A percentile compares a stretch with the other conserved stretches of the same genome.
phyloP scores from a whole-genome alignment of 2,113 vertebrate genomes.

The Indicator indicator region DNA sequence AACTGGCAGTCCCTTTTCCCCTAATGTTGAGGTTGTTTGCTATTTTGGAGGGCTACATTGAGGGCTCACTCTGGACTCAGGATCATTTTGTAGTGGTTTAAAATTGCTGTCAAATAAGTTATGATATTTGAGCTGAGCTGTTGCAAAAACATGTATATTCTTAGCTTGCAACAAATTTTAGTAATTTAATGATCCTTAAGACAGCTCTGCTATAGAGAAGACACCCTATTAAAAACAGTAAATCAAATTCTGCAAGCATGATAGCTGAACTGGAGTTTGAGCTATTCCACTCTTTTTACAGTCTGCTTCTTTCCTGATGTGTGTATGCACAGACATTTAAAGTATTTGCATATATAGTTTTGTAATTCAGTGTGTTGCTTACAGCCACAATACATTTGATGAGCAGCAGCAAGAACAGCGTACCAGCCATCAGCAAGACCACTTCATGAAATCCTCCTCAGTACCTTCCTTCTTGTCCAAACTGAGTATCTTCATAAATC shows the following conservation, averaged over 20 bases:
- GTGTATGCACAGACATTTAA: not conserved
- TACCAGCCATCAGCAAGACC: constrained; percentile 55
- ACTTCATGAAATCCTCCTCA: constrained; percentile 48
- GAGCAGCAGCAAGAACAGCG: constrained; percentile 35
- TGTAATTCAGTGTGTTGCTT: constrained; percentile 69
- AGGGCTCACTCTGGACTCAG: not conserved
- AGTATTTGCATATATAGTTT: constrained; percentile 67
- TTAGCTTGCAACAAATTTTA: constrained; percentile 49
- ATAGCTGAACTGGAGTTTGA: constrained; percentile 62
- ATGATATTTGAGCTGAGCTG: not conserved
- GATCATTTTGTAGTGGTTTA: not conserved
- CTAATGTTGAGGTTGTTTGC: not conserved
- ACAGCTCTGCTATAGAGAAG: constrained; percentile 25
- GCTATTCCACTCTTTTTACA: constrained; percentile 61
- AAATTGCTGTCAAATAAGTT: constrained; percentile 16
- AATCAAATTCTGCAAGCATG: constrained; percentile 70
- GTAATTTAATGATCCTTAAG: constrained; percentile 43
- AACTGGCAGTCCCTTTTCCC: not conserved
- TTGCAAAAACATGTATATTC: constrained; percentile 26
- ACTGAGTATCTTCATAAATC: constrained; percentile 50
- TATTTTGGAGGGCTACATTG: not conserved
- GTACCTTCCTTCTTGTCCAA: not conserved
- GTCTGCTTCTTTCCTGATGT: constrained; percentile 48
- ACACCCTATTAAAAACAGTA: constrained; percentile 79
- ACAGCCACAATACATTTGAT: constrained; percentile 55